These are phyloP conservation scores for Crematogaster levior DNA, from an alignment of 2,888 invertebrate species.

Conservation along the genomic window DNA sequence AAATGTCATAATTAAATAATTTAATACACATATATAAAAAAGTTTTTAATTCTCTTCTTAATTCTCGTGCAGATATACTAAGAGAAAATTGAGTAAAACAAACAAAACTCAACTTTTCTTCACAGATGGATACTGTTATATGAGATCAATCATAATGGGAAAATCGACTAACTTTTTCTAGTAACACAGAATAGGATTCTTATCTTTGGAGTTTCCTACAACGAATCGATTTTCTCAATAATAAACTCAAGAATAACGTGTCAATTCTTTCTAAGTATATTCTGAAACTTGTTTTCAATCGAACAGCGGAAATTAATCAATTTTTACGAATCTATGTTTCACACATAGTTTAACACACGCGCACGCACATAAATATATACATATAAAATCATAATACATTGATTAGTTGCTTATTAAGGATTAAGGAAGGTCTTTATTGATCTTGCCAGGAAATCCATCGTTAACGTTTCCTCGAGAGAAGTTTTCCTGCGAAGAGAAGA, in stretches of 20 bases:
- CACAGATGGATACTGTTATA: neutral
- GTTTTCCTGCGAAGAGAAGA: constrained; percentile 42
- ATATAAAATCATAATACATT: constrained; percentile 1
- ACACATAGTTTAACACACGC: neutral
- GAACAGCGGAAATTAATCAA: neutral
- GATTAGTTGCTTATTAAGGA: constrained; percentile 24
- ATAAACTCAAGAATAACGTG: neutral
- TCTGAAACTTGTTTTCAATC: neutral
- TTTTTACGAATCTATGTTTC: neutral
- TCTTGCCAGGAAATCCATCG: constrained; percentile 43
- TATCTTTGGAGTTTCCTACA: neutral
- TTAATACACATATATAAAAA: neutral
- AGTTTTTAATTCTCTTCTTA: neutral
- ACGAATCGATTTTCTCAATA: constrained; percentile 1
- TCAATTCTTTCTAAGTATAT: no score
- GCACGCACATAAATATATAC: neutral
- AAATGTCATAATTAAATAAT: neutral
- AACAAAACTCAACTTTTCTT: neutral
- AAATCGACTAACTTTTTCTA: constrained; percentile 18
- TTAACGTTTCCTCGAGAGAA: constrained; percentile 39
- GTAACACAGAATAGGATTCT: neutral
- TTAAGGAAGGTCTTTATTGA: constrained; percentile 20
- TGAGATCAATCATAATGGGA: constrained; percentile 12
- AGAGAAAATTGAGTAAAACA: neutral
- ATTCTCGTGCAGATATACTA: neutral